A percentile compares a stretch with the other conserved stretches of the same genome.
Conservation (phyloP, 37 sponge, comb jelly and placozoan species). For the Diacarnus erythraeanus region DNA sequence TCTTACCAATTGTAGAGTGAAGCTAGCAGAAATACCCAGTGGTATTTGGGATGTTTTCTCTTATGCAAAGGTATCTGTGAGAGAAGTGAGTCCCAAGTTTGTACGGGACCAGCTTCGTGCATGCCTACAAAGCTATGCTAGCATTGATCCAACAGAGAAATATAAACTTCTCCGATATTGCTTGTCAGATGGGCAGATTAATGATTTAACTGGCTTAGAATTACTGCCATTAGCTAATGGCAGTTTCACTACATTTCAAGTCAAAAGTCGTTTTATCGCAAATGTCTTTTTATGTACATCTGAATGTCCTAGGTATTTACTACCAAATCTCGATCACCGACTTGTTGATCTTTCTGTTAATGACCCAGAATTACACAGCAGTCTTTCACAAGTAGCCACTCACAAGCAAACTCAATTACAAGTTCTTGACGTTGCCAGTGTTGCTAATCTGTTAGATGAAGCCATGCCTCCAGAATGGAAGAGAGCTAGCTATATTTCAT, state of each 20-base stretch:
- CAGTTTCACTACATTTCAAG: conserved; percentile 31
- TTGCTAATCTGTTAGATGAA: conserved; percentile 10
- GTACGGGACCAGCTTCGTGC: conserved; percentile 2
- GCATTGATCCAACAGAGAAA: conserved; percentile 11
- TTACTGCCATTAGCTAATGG: conserved; percentile 56
- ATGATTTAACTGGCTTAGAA: conserved; percentile 14
- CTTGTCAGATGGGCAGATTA: conserved; percentile 24
- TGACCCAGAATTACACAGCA: conserved; percentile 10
- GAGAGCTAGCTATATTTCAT: background rate
- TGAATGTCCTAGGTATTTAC: conserved; percentile 28
- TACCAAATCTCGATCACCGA: conserved; percentile 33
- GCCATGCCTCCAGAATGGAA: conserved; percentile 15
- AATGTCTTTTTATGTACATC: conserved; percentile 25
- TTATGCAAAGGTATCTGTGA: background rate
- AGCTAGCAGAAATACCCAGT: conserved; percentile 14
- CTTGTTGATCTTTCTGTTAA: conserved; percentile 6
- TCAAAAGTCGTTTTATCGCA: background rate
- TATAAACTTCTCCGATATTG: conserved; percentile 43
- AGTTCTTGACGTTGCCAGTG: background rate
- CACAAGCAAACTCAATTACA: conserved; percentile 16
- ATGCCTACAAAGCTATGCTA: conserved; percentile 12
- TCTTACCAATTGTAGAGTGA: conserved; percentile 14
- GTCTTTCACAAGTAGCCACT: conserved; percentile 14
- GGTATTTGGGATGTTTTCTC: conserved; percentile 19
- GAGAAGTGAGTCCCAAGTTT: conserved; percentile 21